Evolutionary conservation across 2,888 invertebrate species (phyloP).

Genomic region (Drosophila gaucha): DNA sequence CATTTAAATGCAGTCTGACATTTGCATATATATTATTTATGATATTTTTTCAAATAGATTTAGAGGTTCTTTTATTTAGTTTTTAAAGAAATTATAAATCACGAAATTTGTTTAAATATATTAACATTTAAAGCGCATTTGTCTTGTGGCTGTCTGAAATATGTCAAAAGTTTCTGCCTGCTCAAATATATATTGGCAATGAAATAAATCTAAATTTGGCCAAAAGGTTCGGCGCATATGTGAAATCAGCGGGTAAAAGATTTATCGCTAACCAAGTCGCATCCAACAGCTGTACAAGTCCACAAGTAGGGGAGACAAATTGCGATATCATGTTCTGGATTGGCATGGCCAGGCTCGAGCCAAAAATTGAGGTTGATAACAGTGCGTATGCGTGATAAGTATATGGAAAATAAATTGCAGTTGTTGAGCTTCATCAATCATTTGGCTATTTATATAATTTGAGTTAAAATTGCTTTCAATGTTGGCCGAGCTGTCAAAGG

Average conservation of each 20-base stretch:
- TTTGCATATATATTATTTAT: neutral
- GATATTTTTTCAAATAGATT: neutral
- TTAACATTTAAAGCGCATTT: conserved; percentile 66
- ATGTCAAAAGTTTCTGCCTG: conserved; percentile 64
- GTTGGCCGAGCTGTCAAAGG: neutral
- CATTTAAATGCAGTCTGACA: conserved; percentile 41
- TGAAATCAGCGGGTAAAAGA: conserved; percentile 62
- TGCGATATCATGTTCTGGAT: conserved; percentile 32
- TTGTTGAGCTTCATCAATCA: conserved; percentile 31
- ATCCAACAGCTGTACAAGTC: conserved; percentile 60
- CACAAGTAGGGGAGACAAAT: conserved; percentile 28
- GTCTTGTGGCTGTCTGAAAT: conserved; percentile 61
- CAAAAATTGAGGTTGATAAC: conserved; percentile 1
- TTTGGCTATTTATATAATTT: conserved; percentile 9
- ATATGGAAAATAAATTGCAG: conserved; percentile 6
- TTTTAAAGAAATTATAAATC: conserved; percentile 26
- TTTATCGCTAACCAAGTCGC: conserved; percentile 57
- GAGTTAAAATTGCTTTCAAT: neutral
- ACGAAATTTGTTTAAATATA: conserved; percentile 43
- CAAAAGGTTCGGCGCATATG: conserved; percentile 63
- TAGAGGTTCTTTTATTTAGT: conserved; percentile 1
- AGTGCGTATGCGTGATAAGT: conserved; percentile 27
- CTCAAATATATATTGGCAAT: conserved; percentile 48
- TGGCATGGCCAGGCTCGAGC: conserved; percentile 12
- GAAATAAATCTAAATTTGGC: conserved; percentile 71